Percentiles rank a stretch among this genome's conserved stretches.
phyloP scores from a whole-genome alignment of 2,113 vertebrate species.

The Prionailurus bengalensis region DNA sequence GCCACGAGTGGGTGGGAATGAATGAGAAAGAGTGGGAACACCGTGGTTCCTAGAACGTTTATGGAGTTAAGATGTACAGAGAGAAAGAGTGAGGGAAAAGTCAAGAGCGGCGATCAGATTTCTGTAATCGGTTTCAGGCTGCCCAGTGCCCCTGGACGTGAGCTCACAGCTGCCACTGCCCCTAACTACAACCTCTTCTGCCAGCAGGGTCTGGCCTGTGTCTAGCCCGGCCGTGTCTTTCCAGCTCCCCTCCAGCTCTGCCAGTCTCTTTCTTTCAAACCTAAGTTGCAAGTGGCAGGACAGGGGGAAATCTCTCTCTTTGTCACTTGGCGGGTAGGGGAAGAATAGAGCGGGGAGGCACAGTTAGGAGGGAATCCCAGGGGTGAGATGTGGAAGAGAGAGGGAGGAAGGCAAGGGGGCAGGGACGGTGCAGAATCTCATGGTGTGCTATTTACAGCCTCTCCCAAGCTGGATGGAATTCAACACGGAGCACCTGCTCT shows the following conservation, averaged over 20 bases:
- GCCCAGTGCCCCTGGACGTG: not conserved
- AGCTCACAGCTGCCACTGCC: not conserved
- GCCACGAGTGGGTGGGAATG: conserved; percentile 56
- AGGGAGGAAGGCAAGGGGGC: not conserved
- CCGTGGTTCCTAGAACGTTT: not conserved
- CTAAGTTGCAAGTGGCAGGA: not conserved
- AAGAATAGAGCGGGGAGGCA: not conserved
- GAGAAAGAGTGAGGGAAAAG: not conserved
- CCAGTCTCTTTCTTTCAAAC: not conserved
- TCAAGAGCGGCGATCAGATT: not conserved
- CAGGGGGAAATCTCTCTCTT: not conserved
- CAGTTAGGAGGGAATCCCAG: not conserved
- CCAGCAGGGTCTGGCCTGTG: not conserved
- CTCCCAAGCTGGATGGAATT: not conserved
- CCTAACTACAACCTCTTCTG: no score
- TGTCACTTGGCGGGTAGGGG: not conserved
- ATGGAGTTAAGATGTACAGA: not conserved
- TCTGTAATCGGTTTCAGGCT: fast-evolving
- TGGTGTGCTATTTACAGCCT: not conserved
- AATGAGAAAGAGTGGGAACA: conserved; percentile 31
- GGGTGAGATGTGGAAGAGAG: not conserved
- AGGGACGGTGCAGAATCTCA: fast-evolving
- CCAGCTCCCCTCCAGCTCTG: not conserved
- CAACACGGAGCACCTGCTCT: not conserved
- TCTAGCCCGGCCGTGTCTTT: not conserved